Conservation (phyloP, 2,888 invertebrate genomes). For the Heteropelma amictum region DNA sequence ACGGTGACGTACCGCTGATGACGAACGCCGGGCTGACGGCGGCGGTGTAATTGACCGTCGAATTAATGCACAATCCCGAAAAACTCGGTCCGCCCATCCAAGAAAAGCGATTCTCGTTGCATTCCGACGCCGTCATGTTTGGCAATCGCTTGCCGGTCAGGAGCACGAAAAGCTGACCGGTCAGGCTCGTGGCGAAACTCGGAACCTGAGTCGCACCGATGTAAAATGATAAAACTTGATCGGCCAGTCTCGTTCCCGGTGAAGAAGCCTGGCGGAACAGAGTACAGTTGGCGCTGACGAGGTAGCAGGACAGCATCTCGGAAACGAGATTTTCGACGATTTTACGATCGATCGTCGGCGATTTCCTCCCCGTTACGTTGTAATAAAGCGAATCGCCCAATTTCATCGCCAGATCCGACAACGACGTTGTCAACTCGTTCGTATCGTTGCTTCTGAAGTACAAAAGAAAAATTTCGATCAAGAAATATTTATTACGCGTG, state of each 20-base stretch:
- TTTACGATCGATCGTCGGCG: constrained; percentile 63
- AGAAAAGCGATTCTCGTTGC: constrained; percentile 70
- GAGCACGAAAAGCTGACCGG: constrained; percentile 82
- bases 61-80: constrained; percentile 85
- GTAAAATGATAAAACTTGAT: constrained; percentile 80
- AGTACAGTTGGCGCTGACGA: constrained; percentile 85
- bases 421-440: constrained; percentile 78
- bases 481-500: neutral
- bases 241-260: constrained; percentile 77
- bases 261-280: constrained; percentile 81
- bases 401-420: constrained; percentile 80
- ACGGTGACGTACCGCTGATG: constrained; percentile 80
- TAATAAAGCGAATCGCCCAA: constrained; percentile 84
- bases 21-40: constrained; percentile 92
- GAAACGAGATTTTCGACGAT: constrained; percentile 59
- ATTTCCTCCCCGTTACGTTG: constrained; percentile 79
- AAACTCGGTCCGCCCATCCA: constrained; percentile 85
- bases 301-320: constrained; percentile 88
- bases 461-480: neutral
- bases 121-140: constrained; percentile 78
- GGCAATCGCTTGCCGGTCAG: constrained; percentile 80
- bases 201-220: constrained; percentile 81
- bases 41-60: constrained; percentile 86
- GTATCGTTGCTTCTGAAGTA: constrained; percentile 60
- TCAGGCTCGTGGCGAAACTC: constrained; percentile 80